Evolutionary conservation across 2,113 vertebrate species (phyloP).

Genomic region (Callaeas wilsoni): DNA sequence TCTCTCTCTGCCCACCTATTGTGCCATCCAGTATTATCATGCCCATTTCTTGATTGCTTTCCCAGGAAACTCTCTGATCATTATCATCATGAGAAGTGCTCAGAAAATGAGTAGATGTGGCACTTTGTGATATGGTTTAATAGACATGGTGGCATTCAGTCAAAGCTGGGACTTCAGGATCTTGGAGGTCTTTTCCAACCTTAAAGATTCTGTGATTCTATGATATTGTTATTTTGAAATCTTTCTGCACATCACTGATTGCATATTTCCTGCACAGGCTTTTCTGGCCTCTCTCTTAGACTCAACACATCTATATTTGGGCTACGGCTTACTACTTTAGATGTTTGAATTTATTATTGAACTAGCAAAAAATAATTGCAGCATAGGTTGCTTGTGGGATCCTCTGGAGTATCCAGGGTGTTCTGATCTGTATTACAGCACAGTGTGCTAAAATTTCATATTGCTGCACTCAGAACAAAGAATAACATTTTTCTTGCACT

Average conservation of each 20-base stretch:
- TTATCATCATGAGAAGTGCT: not conserved
- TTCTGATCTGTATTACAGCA: constrained; percentile 1
- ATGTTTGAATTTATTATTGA: not conserved
- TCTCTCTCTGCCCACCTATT: not conserved
- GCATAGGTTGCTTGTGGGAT: not conserved
- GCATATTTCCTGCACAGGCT: not conserved
- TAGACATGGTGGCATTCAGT: not conserved
- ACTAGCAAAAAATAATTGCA: not conserved
- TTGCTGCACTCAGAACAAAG: not conserved
- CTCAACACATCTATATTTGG: not conserved
- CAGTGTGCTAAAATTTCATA: not conserved
- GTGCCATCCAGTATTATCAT: not conserved
- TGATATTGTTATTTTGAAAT: not conserved
- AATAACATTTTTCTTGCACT: not conserved
- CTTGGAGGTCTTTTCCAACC: not conserved
- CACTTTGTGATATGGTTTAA: not conserved
- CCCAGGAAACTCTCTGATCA: not conserved
- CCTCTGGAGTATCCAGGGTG: not conserved
- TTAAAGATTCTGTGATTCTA: not conserved
- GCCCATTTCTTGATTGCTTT: not conserved
- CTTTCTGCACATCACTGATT: not conserved
- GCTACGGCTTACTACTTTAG: constrained; percentile 13
- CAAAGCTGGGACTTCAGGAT: not conserved
- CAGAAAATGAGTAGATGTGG: not conserved
- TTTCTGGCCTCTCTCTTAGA: not conserved